These are phyloP conservation scores for Xenopus petersii DNA, from an alignment of 2,797 vertebrate species.

Conservation along the genomic window DNA sequence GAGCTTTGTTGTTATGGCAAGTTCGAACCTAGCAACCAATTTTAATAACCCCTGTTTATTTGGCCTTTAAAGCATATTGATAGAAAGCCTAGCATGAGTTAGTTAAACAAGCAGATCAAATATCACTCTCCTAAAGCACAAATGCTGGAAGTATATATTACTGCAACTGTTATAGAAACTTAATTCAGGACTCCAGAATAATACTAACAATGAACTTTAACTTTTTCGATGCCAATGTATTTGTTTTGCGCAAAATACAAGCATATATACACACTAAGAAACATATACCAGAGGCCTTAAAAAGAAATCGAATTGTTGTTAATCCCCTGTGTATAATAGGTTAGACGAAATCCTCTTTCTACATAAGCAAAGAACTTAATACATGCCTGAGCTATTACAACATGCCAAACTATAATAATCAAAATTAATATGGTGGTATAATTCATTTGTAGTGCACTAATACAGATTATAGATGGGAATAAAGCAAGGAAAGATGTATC, in stretches of 20 bases:
- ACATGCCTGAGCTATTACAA: slow-evolving; percentile 21
- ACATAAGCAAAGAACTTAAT: slow-evolving; percentile 59
- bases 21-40: too few species aligned
- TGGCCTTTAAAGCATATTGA: too few species aligned
- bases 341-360: slow-evolving; percentile 71
- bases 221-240: neutral
- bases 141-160: slow-evolving; percentile 28
- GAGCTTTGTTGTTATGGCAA: too few species aligned
- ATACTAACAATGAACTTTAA: neutral
- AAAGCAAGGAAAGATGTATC: slow-evolving; percentile 7
- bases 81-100: neutral
- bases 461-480: slow-evolving; percentile 19
- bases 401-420: slow-evolving; percentile 19
- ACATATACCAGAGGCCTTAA: slow-evolving; percentile 52
- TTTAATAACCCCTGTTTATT: too few species aligned
- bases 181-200: slow-evolving; percentile 8
- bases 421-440: slow-evolving; percentile 24
- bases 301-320: slow-evolving; percentile 61
- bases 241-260: slow-evolving; percentile 41
- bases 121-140: slow-evolving; percentile 13
- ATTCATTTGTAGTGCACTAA: slow-evolving; percentile 13
- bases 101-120: slow-evolving; percentile 31
- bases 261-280: slow-evolving; percentile 50
- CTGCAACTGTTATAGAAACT: neutral
- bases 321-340: slow-evolving; percentile 71